phyloP scores from a whole-genome alignment of 2,888 invertebrate species.

The Drosophila nr. perissopoda region DNA sequence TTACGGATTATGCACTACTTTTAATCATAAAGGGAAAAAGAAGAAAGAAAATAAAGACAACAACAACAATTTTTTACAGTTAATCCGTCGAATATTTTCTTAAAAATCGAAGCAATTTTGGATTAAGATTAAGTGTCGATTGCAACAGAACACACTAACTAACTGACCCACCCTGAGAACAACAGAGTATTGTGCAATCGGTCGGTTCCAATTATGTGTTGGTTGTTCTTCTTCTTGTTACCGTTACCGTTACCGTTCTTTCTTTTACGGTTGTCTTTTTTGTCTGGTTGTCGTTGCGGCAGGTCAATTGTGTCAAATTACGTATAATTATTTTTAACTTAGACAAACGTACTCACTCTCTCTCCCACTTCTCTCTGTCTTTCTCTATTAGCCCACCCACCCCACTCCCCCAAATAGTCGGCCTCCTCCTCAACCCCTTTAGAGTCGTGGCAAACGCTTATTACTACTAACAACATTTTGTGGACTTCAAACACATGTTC shows the following conservation, averaged over 20 bases:
- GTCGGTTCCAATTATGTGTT: background rate
- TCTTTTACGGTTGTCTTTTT: constrained; percentile 8
- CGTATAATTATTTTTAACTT: constrained; percentile 68
- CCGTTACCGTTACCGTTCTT: background rate
- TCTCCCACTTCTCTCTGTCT: background rate
- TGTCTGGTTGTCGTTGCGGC: constrained; percentile 54
- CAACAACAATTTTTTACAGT: background rate
- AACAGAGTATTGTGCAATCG: constrained; percentile 5
- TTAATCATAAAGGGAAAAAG: background rate
- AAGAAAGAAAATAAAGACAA: background rate
- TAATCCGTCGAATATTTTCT: background rate
- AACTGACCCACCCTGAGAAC: background rate
- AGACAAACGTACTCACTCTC: constrained; percentile 22
- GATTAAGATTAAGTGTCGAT: background rate
- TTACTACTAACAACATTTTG: constrained; percentile 20
- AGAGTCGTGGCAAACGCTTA: background rate
- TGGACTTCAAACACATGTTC: constrained; percentile 14
- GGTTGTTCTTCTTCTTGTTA: constrained; percentile 1
- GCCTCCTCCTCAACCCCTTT: background rate
- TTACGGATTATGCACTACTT: background rate
- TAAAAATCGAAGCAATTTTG: background rate
- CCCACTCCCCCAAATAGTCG: background rate
- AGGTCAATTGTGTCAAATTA: constrained; percentile 76
- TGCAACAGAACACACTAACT: background rate
- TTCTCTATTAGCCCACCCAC: background rate